phyloP scores from a whole-genome alignment of 2,797 vertebrate species.

The Nyctibius grandis region DNA sequence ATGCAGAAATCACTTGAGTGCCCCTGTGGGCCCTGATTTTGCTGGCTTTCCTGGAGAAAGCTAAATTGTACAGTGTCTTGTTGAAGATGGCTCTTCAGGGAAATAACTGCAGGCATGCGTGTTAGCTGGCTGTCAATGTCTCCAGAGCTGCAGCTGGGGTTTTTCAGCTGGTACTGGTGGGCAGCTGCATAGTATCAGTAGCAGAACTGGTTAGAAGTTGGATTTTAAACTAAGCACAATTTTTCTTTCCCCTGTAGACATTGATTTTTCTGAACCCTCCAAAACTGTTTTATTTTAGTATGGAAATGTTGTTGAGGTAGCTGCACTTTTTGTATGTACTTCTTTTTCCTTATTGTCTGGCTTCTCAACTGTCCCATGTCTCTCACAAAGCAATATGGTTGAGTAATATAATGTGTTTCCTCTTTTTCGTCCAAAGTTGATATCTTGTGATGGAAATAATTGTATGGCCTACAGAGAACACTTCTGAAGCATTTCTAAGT shows the following conservation, averaged over 20 bases:
- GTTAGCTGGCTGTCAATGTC: background rate
- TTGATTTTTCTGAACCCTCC: background rate
- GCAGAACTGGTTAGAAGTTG: background rate
- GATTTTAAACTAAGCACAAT: background rate
- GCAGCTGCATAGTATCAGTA: background rate
- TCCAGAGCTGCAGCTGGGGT: background rate
- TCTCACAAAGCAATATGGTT: background rate
- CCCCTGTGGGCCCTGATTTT: background rate
- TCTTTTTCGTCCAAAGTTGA: background rate
- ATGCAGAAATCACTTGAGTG: background rate
- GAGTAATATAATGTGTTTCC: background rate
- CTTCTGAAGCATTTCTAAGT: background rate
- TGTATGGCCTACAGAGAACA: background rate
- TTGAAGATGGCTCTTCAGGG: background rate
- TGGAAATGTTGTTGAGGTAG: background rate
- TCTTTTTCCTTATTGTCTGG: background rate
- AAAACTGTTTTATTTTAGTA: background rate
- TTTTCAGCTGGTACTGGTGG: background rate
- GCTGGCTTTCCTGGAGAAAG: background rate
- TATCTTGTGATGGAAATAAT: background rate
- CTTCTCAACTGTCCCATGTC: background rate
- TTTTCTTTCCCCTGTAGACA: background rate
- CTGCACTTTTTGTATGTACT: background rate
- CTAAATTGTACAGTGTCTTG: background rate
- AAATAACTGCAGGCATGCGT: background rate